Conservation (phyloP, 64 coral and sea anemone genomes). For the Platygyra sinensis region DNA sequence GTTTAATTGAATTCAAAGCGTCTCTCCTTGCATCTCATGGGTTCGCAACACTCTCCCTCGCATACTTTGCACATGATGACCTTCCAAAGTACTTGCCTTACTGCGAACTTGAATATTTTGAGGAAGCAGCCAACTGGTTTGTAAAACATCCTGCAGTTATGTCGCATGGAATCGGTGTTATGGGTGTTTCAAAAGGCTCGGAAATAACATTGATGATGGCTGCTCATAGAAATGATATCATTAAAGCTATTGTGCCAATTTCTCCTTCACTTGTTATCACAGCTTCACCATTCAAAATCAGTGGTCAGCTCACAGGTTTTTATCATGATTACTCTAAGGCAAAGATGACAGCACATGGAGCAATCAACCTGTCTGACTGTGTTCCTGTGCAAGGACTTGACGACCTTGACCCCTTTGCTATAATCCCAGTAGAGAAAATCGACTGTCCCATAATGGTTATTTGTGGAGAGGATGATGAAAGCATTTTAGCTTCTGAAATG, state of each 20-base stretch:
- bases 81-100: slow-evolving; percentile 50
- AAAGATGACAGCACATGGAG: slow-evolving; percentile 19
- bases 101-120: slow-evolving; percentile 62
- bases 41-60: slow-evolving; percentile 32
- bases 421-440: slow-evolving; percentile 58
- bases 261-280: slow-evolving; percentile 33
- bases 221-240: slow-evolving; percentile 14
- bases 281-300: slow-evolving; percentile 21
- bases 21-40: slow-evolving; percentile 66
- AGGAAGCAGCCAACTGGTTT: slow-evolving; percentile 52
- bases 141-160: slow-evolving; percentile 9
- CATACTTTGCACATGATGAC: slow-evolving; percentile 58
- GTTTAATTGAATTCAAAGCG: slow-evolving; percentile 56
- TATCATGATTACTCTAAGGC: slow-evolving; percentile 11
- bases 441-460: slow-evolving; percentile 44
- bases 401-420: not conserved
- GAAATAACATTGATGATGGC: slow-evolving; percentile 61
- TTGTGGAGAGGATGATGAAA: slow-evolving; percentile 52
- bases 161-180: slow-evolving; percentile 15
- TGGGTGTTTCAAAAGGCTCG: slow-evolving; percentile 66
- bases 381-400: not conserved
- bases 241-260: slow-evolving; percentile 52
- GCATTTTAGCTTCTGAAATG: slow-evolving; percentile 20
- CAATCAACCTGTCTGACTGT: not conserved
- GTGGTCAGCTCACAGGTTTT: not conserved